Evolutionary conservation across 2,797 vertebrate species (phyloP).

Genomic region (Sandelia bainsii): DNA sequence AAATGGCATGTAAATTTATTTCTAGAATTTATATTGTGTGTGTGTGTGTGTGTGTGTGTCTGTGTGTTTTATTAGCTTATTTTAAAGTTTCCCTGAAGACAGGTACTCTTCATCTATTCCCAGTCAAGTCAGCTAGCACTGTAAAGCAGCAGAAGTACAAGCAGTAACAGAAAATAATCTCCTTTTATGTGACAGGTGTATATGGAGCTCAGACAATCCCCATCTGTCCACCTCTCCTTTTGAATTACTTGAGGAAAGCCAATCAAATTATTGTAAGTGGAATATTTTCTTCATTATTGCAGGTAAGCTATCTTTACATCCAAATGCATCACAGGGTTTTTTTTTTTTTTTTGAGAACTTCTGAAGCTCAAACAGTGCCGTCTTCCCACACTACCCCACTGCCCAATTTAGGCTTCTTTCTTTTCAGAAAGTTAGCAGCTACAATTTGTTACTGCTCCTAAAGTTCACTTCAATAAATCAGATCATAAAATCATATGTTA

Average conservation of each 20-base stretch:
- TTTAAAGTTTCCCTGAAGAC: constrained; percentile 5
- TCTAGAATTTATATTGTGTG: neutral
- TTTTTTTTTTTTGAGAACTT: neutral
- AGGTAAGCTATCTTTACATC: constrained; percentile 5
- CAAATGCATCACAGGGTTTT: constrained; percentile 12
- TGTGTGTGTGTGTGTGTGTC: too few species aligned
- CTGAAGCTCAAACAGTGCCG: neutral
- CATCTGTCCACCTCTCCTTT: constrained; percentile 24
- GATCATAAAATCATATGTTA: neutral
- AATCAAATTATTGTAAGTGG: constrained; percentile 43
- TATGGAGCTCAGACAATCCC: constrained; percentile 40
- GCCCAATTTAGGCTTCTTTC: constrained; percentile 13
- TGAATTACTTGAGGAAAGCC: constrained; percentile 38
- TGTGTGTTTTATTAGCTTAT: constrained; percentile 3
- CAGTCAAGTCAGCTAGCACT: constrained; percentile 15
- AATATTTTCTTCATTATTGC: constrained; percentile 34
- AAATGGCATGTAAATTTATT: constrained; percentile 1
- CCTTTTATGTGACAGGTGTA: constrained; percentile 29
- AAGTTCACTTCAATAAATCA: constrained; percentile 4
- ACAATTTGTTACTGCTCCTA: constrained; percentile 4
- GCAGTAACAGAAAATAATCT: constrained; percentile 24
- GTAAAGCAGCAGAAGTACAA: constrained; percentile 29
- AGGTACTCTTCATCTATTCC: constrained; percentile 17
- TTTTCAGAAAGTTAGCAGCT: constrained; percentile 21
- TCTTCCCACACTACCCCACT: neutral